Evolutionary conservation across 2,888 invertebrate genomes (phyloP).

Genomic region (Nebria salina): DNA sequence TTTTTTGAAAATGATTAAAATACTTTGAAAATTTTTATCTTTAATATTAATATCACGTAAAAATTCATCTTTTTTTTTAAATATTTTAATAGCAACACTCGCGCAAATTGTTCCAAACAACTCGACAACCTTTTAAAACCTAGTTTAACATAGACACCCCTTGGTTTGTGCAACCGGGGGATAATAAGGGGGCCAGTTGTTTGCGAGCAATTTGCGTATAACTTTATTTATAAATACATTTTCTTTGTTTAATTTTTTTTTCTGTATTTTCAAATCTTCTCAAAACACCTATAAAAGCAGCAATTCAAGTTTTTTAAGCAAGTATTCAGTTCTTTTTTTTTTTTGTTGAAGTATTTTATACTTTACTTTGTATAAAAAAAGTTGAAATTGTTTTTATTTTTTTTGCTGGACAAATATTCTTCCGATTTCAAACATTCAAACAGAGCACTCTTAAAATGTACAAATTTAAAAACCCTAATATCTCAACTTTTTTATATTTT

Average conservation of each 20-base stretch:
- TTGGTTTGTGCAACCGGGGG: too few relatives aligned
- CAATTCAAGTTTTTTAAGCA: conserved; percentile 34
- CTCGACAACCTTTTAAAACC: neutral
- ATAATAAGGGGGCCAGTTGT: neutral
- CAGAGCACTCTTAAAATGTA: conserved; percentile 42
- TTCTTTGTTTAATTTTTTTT: neutral
- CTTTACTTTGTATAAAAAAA: conserved; percentile 42
- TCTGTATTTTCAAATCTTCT: neutral
- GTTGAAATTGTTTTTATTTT: conserved; percentile 14
- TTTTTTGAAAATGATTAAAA: conserved; percentile 17
- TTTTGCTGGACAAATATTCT: conserved; percentile 21
- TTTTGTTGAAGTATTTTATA: conserved; percentile 22
- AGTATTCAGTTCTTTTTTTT: conserved; percentile 41
- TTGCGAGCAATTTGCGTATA: neutral
- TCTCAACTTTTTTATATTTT: conserved; percentile 38
- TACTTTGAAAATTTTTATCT: conserved; percentile 25
- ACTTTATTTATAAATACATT: neutral
- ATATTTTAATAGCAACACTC: conserved; percentile 26
- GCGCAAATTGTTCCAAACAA: neutral
- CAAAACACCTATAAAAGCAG: conserved; percentile 38
- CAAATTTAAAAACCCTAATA: conserved; percentile 46
- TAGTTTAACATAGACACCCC: neutral
- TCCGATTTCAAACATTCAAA: conserved; percentile 41
- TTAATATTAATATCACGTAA: conserved; percentile 45
- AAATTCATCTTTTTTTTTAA: conserved; percentile 30